phyloP scores from a whole-genome alignment of 35 echinoderm and acorn worm species.

The Strongylocentrotus purpuratus region DNA sequence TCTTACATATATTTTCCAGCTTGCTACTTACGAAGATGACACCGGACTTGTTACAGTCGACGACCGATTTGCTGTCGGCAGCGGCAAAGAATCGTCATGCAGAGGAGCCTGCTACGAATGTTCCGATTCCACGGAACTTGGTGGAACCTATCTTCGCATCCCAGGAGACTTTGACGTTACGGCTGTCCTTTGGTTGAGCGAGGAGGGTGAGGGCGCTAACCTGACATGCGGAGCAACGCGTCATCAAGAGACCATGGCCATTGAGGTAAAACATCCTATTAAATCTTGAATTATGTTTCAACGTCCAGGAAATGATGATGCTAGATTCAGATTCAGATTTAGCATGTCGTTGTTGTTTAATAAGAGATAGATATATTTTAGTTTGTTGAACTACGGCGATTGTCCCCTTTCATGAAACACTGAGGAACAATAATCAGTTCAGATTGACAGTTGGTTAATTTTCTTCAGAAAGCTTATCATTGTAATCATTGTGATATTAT shows the following conservation, averaged over 20 bases:
- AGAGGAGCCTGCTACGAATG: conserved; percentile 48
- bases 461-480: no score
- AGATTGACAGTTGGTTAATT: no score
- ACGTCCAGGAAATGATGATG: no score
- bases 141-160: conserved; percentile 49
- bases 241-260: conserved; percentile 30
- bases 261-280: neutral
- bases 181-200: conserved; percentile 52
- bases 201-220: conserved; percentile 31
- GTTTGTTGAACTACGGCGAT: no score
- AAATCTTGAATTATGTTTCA: no score
- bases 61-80: conserved; percentile 1
- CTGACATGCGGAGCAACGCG: conserved; percentile 45
- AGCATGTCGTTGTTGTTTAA: no score
- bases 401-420: no score
- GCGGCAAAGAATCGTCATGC: conserved; percentile 41
- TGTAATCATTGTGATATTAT: no score
- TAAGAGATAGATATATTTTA: no score
- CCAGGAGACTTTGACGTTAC: conserved; percentile 64
- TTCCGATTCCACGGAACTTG: neutral
- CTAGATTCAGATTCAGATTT: no score
- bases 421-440: no score
- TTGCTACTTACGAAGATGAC: conserved; percentile 43
- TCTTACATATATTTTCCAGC: neutral
- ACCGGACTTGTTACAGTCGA: conserved; percentile 32